Percentiles rank a stretch among this genome's conserved stretches.
Conservation (phyloP, 2,797 vertebrate genomes). For the Periparus ater region DNA sequence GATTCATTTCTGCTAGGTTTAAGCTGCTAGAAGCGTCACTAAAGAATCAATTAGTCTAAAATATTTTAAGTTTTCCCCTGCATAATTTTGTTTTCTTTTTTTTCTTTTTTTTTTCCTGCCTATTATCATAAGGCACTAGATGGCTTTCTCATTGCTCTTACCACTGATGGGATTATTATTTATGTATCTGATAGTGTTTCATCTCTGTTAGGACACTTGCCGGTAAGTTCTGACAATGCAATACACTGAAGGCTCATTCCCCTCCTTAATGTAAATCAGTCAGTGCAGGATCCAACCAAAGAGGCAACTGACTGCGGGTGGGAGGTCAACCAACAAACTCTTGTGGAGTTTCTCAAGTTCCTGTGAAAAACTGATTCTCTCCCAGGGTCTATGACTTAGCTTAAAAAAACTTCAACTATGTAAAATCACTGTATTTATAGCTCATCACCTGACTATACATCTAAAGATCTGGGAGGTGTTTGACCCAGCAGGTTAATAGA, state of each 20-base stretch:
- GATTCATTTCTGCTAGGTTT: not conserved
- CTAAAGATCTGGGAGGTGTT: not conserved
- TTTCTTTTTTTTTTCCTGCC: not conserved
- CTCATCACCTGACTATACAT: not conserved
- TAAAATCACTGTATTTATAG: not conserved
- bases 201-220: slow-evolving; percentile 89
- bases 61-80: not conserved
- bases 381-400: not conserved
- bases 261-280: not conserved
- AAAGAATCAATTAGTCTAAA: not conserved
- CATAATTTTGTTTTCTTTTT: not conserved
- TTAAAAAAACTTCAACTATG: fast-evolving
- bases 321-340: not conserved
- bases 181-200: slow-evolving; percentile 89
- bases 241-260: not conserved
- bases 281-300: not conserved
- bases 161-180: slow-evolving; percentile 90
- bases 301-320: not conserved
- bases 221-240: slow-evolving; percentile 82
- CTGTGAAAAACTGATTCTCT: not conserved
- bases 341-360: not conserved
- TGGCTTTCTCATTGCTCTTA: slow-evolving; percentile 90
- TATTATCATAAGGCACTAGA: slow-evolving; percentile 84
- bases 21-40: not conserved
- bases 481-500: not conserved